Percentiles rank a stretch among this genome's conserved stretches.
These are phyloP conservation scores for Ceyx melanurus DNA, from an alignment of 2,113 vertebrate species.

Conservation along the genomic window DNA sequence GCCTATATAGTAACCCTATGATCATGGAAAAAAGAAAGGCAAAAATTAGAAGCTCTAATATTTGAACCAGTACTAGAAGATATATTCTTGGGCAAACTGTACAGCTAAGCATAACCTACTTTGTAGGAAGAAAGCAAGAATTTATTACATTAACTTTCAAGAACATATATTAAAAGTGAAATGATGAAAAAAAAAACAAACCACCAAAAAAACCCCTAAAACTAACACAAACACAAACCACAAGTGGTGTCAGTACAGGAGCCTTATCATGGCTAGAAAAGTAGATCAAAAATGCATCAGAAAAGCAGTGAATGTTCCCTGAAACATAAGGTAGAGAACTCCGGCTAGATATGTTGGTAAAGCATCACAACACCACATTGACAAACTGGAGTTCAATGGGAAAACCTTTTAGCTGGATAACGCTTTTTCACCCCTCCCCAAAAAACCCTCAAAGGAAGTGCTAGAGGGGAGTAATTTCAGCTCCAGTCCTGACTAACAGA, in stretches of 20 bases:
- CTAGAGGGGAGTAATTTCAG: neutral
- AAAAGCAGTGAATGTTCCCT: neutral
- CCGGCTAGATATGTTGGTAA: neutral
- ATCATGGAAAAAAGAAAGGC: neutral
- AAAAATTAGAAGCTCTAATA: neutral
- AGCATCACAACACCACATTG: neutral
- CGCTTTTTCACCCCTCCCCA: rapidly evolving
- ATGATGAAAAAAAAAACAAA: neutral
- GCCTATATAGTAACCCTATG: neutral
- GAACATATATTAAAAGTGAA: neutral
- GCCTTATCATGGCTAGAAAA: neutral
- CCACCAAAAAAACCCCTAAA: too few relatives aligned
- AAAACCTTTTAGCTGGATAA: neutral
- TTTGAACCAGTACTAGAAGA: neutral
- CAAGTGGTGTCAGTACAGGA: neutral
- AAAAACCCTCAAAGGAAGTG: neutral
- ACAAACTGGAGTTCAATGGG: neutral
- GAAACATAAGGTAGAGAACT: neutral
- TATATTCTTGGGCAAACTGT: neutral
- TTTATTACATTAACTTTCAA: neutral
- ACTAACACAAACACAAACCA: too few relatives aligned
- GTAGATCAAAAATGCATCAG: neutral
- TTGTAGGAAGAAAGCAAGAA: neutral
- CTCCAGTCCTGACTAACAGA: neutral
- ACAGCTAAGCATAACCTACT: neutral